These are phyloP conservation scores for Micropoecilia bifurca DNA, from an alignment of 2,797 vertebrate genomes.

Conservation along the genomic window DNA sequence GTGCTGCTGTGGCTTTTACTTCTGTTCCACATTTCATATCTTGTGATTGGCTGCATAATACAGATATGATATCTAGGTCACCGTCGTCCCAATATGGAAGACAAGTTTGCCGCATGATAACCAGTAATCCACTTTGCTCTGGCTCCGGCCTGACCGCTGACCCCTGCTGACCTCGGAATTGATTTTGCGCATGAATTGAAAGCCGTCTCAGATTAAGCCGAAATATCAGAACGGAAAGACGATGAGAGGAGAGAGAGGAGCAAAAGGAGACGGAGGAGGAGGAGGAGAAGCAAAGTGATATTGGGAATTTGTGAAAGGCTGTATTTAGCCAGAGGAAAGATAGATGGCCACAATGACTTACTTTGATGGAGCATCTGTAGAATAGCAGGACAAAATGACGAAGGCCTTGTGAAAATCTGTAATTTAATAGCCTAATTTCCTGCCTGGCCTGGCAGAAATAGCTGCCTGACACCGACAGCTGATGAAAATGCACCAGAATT, in stretches of 20 bases:
- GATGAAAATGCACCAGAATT: slow-evolving; percentile 89
- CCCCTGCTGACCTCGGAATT: slow-evolving; percentile 93
- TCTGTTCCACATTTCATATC: slow-evolving; percentile 57
- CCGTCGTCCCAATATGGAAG: slow-evolving; percentile 57
- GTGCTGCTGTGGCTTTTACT: slow-evolving; percentile 20
- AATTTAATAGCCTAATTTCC: slow-evolving; percentile 98
- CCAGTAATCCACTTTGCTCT: slow-evolving; percentile 87
- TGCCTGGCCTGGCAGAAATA: slow-evolving; percentile 87
- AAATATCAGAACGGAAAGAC: slow-evolving; percentile 74
- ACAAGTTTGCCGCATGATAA: slow-evolving; percentile 84
- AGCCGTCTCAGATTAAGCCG: slow-evolving; percentile 88
- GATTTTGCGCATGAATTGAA: slow-evolving; percentile 92
- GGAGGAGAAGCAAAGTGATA: slow-evolving; percentile 33
- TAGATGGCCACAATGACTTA: slow-evolving; percentile 90
- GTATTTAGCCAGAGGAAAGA: slow-evolving; percentile 88
- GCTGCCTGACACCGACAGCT: slow-evolving; percentile 88
- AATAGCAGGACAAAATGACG: slow-evolving; percentile 82
- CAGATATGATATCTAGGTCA: slow-evolving; percentile 68
- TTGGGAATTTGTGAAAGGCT: slow-evolving; percentile 77
- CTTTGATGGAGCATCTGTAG: slow-evolving; percentile 92
- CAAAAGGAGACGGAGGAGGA: slow-evolving; percentile 23
- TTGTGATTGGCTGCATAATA: slow-evolving; percentile 56
- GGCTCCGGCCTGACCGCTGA: slow-evolving; percentile 82
- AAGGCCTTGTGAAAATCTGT: slow-evolving; percentile 85
- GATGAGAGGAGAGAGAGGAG: slow-evolving; percentile 12